phyloP scores from a whole-genome alignment of 2,888 invertebrate species.

The Ichneumon xanthorius region DNA sequence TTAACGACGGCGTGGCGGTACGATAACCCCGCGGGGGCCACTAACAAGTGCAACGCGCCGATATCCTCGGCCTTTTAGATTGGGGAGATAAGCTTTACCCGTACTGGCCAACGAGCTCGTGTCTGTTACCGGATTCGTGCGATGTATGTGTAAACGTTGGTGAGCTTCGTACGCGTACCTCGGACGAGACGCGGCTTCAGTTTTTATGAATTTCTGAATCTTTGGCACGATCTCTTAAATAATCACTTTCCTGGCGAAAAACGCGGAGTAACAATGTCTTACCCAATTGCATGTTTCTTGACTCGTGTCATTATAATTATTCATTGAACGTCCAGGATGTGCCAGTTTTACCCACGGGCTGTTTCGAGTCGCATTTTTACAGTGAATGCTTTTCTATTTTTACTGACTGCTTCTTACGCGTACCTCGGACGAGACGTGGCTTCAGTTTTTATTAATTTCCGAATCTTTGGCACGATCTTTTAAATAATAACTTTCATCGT shows the following conservation, averaged over 20 bases:
- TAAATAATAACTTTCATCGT: no score
- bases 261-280: neutral
- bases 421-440: conserved; percentile 10
- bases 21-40: conserved; percentile 72
- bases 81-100: conserved; percentile 75
- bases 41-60: conserved; percentile 79
- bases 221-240: conserved; percentile 13
- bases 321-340: neutral
- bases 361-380: neutral
- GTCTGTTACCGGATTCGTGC: conserved; percentile 60
- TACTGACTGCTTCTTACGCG: conserved; percentile 1
- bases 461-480: neutral
- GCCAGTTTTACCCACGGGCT: neutral
- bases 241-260: neutral
- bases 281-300: neutral
- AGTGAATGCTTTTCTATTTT: neutral
- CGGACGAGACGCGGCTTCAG: conserved; percentile 12
- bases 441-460: conserved; percentile 7
- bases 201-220: conserved; percentile 14
- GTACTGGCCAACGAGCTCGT: conserved; percentile 70
- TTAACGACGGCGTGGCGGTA: conserved; percentile 68
- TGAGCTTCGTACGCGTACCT: conserved; percentile 2
- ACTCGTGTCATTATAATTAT: neutral
- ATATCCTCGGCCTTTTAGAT: conserved; percentile 79
- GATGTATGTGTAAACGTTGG: conserved; percentile 41